Evolutionary conservation across 2,113 vertebrate species (phyloP), one percentile per base, ranked within the genome.

Genomic region (Pachyramphus minor): DNA sequence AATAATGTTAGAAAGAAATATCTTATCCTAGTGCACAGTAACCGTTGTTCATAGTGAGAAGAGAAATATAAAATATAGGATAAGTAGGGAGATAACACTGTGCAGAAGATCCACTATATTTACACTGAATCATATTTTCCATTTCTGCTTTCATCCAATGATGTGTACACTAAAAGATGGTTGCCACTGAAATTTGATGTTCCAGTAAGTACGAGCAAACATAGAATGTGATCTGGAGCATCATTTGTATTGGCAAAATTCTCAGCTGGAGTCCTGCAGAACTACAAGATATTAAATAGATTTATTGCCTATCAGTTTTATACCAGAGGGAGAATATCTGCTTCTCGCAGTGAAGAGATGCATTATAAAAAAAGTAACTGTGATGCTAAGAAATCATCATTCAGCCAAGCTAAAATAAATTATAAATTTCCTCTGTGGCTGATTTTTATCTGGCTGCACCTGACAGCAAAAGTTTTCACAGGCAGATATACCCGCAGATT

Each of bases 251-350:
- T 83, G 71, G 86, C 8, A 49, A 97, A 96, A 92, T 94, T 94
- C 84, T 96, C 95, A 86, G 85, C 73, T 93, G 96, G 88, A 97
- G 60, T 86, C 49, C 81, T 84, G 87, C 81, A 87, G 96, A 96
- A 95, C 86, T 93, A 85, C 63, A 81, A 96, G 93, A 89, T 94
- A 95, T 96, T 97, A 96, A 97, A 94, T 76, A 96, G 96, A 97
- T 97, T 97, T 97, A 96, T 92, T 96, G 86, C 93, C 74, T 93
- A 96, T 97, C 91, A 88, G 85, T 96, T 97, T 97, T 96, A 95
- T 93, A 95, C 84, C 91, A 96, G 93, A 95, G 90, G 84, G 94
- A 97, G 76, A 96, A 81, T 96, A 93, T 95, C 87, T 91, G 49
- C 94, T 96, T 76, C 80, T 96, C 84, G 92, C 52, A 90, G 84